Evolutionary conservation across 2,797 vertebrate genomes (phyloP), one percentile per base, ranked within the genome.

Genomic region (Gymnoscopelus braueri): DNA sequence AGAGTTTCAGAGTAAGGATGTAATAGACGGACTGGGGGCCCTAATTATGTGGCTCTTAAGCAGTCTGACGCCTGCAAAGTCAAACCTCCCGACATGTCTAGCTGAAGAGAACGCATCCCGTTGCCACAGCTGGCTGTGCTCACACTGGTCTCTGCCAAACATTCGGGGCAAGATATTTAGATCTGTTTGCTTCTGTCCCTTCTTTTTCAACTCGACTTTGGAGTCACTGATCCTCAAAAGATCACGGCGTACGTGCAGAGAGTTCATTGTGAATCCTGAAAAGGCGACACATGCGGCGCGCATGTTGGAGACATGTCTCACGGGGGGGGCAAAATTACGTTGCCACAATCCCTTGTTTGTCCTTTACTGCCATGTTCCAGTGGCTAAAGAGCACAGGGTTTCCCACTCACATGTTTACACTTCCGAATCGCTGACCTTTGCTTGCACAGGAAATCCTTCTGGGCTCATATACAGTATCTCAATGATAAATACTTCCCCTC

Each of bases 401-500:
- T 84, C 79, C 78, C 78, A 72, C 79, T 86, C 74, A n/a, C 75
- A 80, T 93, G 92, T 93, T 93, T 93, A 93, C 79, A 79, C 75
- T 65, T 81, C 81, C 79, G 87, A 91, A 90, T 90, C 83, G 86
- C 83, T 93, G 90, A 92, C 91, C 92, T 93, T 92, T 89, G 71
- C 90, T 81, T 93, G 85, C 78, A 90, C 92, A 93, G 92, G 92
- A 94, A 93, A 87, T 91, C 89, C 89, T 87, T 91, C 87, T 87
- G 83, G 83, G 84, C 86, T 91, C 87, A 93, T 90, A 93, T 89
- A 90, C 93, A 92, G 91, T 88, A 93, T 89, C 89, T 83, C 83
- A 83, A 77, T 90, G 92, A 93, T 92, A 94, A 93, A 93, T 93
- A 93, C 91, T 92, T 92, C 90, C 91, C 75, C 87, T 94, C 88